Conservation (phyloP, 1,140 invertebrate genomes). For the Drosophila parvula region DNA sequence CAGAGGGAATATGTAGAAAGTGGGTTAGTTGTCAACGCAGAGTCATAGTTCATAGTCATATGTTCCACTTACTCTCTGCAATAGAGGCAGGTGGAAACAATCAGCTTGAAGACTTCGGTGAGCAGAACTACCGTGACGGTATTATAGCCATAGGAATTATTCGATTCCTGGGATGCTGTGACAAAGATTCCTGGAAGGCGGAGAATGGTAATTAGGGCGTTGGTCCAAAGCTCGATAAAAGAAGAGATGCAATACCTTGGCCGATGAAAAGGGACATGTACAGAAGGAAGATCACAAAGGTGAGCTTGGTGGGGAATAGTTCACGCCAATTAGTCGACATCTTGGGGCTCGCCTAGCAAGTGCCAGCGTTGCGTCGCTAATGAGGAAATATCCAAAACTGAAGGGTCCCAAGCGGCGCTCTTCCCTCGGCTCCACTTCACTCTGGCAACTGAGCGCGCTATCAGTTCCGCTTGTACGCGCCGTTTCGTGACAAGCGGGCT, state of each 20-base stretch:
- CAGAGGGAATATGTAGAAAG: slow-evolving; percentile 68
- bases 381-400: slow-evolving; percentile 7
- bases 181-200: slow-evolving; percentile 92
- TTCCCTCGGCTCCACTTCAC: slow-evolving; percentile 4
- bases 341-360: slow-evolving; percentile 31
- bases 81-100: slow-evolving; percentile 90
- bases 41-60: neutral
- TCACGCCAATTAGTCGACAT: slow-evolving; percentile 87
- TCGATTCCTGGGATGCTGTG: slow-evolving; percentile 92
- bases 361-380: slow-evolving; percentile 44
- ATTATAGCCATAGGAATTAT: slow-evolving; percentile 94
- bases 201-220: slow-evolving; percentile 15
- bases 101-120: slow-evolving; percentile 94
- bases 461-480: slow-evolving; percentile 44
- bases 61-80: slow-evolving; percentile 86
- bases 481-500: slow-evolving; percentile 31
- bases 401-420: slow-evolving; percentile 4
- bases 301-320: slow-evolving; percentile 92
- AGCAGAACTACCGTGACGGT: slow-evolving; percentile 94
- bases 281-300: slow-evolving; percentile 90
- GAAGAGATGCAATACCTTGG: slow-evolving; percentile 87
- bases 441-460: slow-evolving; percentile 23
- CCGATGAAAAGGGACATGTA: slow-evolving; percentile 93
- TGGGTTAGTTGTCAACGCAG: slow-evolving; percentile 68
- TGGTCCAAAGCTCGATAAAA: neutral